Evolutionary conservation across 2,797 vertebrate species (phyloP), one percentile per base, ranked within the genome.

Genomic region (Mycteria americana): DNA sequence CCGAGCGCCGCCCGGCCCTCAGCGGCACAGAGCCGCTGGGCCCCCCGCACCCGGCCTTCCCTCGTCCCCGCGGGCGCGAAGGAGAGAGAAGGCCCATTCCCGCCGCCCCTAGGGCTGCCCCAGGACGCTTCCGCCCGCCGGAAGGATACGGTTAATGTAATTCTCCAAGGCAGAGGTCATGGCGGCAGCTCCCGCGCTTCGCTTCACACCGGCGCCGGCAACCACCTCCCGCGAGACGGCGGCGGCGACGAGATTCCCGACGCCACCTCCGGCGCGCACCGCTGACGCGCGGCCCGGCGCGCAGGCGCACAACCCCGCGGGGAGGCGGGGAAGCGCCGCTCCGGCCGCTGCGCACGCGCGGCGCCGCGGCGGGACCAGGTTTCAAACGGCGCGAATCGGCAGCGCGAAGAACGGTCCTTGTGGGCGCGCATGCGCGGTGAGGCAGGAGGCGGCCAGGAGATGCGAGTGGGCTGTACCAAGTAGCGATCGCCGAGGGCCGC

Each of bases 131-230:
- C 37, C 14, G 17, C 22, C 21, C 28, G 9, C 30, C 54, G 23
- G n/a, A 73, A 99, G 98, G 99, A 99, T 99, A 99, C 99, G 99
- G 98, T 99, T 99, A 60, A 99, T 99, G 96, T 99, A 99, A 93
- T 98, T 99, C 95, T 99, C 99, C 90, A 99, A 92, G 1, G 99
- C 99, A 11, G 99, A 99, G 16, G 99, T 99, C 99, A 99, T 99
- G 65, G 85, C 70, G 46, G 2, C 78, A 6, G 6, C 33, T 45
- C 72, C 50, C 48, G 57, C 75, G 6, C 39, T 79, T 46, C 31
- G 2, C 28, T 82, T 50, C 68, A 3, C 73, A 6, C 39, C 39
- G 5, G 8, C 28, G 7, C 28, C 69, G 7, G 6, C 33, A 25
- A 6, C 14, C 35, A 27, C 30, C 10, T 45, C 64, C 28, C 70